These are phyloP conservation scores for Drosophila basisetae DNA, from an alignment of 2,888 invertebrate genomes.

Conservation along the genomic window DNA sequence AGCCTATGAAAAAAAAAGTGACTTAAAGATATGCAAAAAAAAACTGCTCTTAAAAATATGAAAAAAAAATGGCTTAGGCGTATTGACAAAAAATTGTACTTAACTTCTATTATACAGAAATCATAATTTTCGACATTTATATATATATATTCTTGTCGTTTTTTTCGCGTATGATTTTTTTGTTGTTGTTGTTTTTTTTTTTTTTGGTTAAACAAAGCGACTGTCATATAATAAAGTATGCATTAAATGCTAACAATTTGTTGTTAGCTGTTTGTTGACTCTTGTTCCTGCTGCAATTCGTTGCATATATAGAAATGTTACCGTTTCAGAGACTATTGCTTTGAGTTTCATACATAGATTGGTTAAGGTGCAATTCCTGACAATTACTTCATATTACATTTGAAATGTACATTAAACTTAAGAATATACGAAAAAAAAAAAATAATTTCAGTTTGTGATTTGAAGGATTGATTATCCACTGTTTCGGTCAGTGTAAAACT, in stretches of 20 bases:
- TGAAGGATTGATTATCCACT: not conserved
- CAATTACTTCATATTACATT: constrained; percentile 2
- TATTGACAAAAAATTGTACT: constrained; percentile 26
- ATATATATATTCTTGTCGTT: not conserved
- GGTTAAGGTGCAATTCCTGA: not conserved
- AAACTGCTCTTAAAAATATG: constrained; percentile 15
- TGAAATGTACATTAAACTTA: constrained; percentile 34
- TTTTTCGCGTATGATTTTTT: not conserved
- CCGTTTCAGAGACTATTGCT: not conserved
- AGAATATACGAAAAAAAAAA: not conserved
- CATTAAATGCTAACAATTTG: not conserved
- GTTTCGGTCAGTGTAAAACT: not conserved
- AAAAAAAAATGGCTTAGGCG: constrained; percentile 46
- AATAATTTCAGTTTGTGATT: constrained; percentile 21
- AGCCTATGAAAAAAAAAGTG: constrained; percentile 49
- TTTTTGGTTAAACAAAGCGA: constrained; percentile 48
- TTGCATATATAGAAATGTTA: constrained; percentile 8
- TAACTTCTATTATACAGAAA: constrained; percentile 19
- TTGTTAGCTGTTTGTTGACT: not conserved
- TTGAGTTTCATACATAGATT: constrained; percentile 1
- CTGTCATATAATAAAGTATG: constrained; percentile 28
- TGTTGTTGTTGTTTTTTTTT: not conserved
- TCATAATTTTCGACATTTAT: constrained; percentile 8
- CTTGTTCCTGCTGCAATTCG: constrained; percentile 6
- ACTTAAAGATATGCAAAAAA: constrained; percentile 47